Conservation (phyloP, 1,140 invertebrate genomes). For the Heliconius melpomene region DNA sequence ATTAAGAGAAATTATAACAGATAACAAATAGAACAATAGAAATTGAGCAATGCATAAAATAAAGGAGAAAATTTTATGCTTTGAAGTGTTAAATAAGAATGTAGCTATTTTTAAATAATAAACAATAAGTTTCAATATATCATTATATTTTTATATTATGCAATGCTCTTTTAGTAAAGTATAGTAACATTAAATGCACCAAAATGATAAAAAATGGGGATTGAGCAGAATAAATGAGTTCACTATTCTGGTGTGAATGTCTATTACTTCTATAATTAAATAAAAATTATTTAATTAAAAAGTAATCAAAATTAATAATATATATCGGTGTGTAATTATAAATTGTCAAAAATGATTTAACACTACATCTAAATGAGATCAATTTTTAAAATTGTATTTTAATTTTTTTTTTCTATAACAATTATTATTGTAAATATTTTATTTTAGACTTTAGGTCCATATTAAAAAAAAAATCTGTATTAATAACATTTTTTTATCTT, state of each 20-base stretch:
- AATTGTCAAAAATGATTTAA: too few relatives aligned
- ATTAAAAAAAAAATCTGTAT: too few relatives aligned
- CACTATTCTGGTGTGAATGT: slow-evolving; percentile 40
- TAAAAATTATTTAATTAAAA: neutral
- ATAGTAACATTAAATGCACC: slow-evolving; percentile 40
- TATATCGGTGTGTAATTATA: neutral
- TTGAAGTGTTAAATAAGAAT: neutral
- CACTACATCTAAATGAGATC: too few relatives aligned
- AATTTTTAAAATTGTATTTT: too few relatives aligned
- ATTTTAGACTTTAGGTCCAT: too few relatives aligned
- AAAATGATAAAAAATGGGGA: slow-evolving; percentile 73
- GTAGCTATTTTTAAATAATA: too few relatives aligned
- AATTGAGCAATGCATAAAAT: slow-evolving; percentile 28
- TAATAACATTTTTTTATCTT: too few relatives aligned
- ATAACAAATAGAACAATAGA: slow-evolving; percentile 5
- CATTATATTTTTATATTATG: neutral
- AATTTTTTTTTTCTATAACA: too few relatives aligned
- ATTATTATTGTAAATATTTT: too few relatives aligned
- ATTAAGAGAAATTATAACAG: neutral
- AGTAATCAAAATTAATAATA: neutral
- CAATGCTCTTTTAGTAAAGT: slow-evolving; percentile 18
- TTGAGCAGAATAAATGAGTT: slow-evolving; percentile 78
- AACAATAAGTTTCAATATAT: too few relatives aligned
- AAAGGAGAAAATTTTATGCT: neutral
- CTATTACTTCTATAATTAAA: neutral